Conservation (phyloP, 2,113 vertebrate species). For the Chaetodon trifascialis region DNA sequence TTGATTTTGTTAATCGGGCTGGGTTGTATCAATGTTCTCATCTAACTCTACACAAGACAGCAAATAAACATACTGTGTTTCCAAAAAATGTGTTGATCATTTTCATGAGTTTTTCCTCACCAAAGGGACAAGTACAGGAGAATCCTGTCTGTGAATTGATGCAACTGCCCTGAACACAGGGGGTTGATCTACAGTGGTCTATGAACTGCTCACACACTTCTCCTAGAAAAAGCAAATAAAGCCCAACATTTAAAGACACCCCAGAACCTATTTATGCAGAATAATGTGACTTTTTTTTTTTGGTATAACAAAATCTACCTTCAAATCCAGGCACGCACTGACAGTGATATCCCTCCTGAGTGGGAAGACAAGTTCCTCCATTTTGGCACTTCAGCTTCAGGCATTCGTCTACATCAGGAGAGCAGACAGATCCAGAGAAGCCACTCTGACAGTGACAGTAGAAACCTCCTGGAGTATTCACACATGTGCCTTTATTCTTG, state of each 20-base stretch:
- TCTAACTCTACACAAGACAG: background rate
- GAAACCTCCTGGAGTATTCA: slow-evolving; percentile 81
- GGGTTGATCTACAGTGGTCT: slow-evolving; percentile 79
- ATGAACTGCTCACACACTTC: slow-evolving; percentile 72
- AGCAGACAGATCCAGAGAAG: slow-evolving; percentile 75
- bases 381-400: slow-evolving; percentile 79
- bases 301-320: slow-evolving; percentile 69
- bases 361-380: slow-evolving; percentile 79
- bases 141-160: slow-evolving; percentile 77
- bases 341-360: slow-evolving; percentile 74
- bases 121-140: slow-evolving; percentile 82
- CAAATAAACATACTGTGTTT: background rate
- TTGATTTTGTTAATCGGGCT: too few species aligned
- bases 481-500: slow-evolving; percentile 77
- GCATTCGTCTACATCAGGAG: slow-evolving; percentile 78
- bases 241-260: background rate
- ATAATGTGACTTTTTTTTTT: background rate
- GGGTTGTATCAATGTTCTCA: background rate
- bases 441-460: slow-evolving; percentile 77
- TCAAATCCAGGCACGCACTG: slow-evolving; percentile 79
- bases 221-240: slow-evolving; percentile 64
- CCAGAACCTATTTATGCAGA: background rate
- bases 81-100: background rate
- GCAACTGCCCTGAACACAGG: slow-evolving; percentile 81
- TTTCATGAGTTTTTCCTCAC: slow-evolving; percentile 71